Conservation (phyloP, 2,797 vertebrate genomes). For the Hoplostethus atlanticus region DNA sequence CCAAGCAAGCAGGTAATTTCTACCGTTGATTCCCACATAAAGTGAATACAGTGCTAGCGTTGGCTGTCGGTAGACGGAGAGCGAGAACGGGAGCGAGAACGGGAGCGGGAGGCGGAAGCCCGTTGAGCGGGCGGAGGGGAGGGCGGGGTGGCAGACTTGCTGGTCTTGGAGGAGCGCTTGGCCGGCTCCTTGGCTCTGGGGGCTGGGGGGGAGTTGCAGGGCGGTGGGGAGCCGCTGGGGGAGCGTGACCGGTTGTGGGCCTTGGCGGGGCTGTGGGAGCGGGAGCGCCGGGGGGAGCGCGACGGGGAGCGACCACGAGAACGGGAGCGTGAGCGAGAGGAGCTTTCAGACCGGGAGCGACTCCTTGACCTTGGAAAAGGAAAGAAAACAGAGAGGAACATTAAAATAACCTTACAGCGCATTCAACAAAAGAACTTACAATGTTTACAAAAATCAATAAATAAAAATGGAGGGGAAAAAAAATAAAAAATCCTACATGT, state of each 20-base stretch:
- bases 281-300: conserved; percentile 66
- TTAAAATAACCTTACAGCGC: too few relatives aligned
- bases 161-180: conserved; percentile 80
- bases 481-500: too few relatives aligned
- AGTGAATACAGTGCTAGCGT: conserved; percentile 80
- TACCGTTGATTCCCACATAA: not conserved
- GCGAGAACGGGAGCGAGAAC: conserved; percentile 80
- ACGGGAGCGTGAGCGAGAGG: conserved; percentile 88
- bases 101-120: conserved; percentile 80
- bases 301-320: conserved; percentile 89
- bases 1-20: conserved; percentile 20
- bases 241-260: conserved; percentile 85
- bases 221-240: conserved; percentile 85
- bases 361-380: conserved; percentile 83
- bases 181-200: conserved; percentile 81
- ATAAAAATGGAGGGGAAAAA: too few relatives aligned
- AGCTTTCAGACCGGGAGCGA: conserved; percentile 92
- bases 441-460: too few relatives aligned
- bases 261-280: conserved; percentile 79
- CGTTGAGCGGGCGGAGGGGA: conserved; percentile 68
- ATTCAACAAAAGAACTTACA: too few relatives aligned
- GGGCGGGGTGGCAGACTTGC: conserved; percentile 70
- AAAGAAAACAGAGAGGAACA: not conserved
- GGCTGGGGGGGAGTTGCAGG: conserved; percentile 68
- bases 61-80: conserved; percentile 91